Conservation (phyloP, 2,888 invertebrate genomes). For the Cinara cedri region DNA sequence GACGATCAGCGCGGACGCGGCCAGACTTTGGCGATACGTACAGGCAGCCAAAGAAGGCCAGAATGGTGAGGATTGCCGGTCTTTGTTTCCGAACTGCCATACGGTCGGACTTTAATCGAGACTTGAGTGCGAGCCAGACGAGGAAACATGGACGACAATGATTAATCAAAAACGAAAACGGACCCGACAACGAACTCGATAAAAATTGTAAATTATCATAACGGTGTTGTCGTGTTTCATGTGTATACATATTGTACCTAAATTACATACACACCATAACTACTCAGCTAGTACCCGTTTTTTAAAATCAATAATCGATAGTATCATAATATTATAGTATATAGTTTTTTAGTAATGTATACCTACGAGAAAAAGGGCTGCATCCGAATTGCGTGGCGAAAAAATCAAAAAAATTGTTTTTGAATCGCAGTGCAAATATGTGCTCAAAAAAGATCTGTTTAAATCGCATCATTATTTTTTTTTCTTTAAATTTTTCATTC, state of each 20-base stretch:
- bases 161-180: conserved; percentile 37
- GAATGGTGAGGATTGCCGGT: conserved; percentile 76
- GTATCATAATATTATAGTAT: neutral
- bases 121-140: neutral
- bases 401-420: too few species aligned
- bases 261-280: too few species aligned
- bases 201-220: neutral
- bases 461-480: too few species aligned
- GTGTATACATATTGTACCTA: neutral
- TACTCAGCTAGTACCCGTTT: neutral
- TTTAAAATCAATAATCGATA: neutral
- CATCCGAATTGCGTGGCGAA: too few species aligned
- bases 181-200: neutral
- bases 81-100: conserved; percentile 73
- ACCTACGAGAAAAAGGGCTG: too few species aligned
- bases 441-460: too few species aligned
- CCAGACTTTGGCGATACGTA: conserved; percentile 78
- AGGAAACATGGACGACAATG: neutral
- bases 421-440: too few species aligned
- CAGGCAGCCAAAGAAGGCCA: conserved; percentile 84
- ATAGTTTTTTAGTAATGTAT: too few species aligned
- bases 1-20: conserved; percentile 73
- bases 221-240: neutral
- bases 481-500: too few species aligned
- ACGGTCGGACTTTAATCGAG: conserved; percentile 62